phyloP scores from a whole-genome alignment of 2,888 invertebrate species.

The Amphipoea oculea region DNA sequence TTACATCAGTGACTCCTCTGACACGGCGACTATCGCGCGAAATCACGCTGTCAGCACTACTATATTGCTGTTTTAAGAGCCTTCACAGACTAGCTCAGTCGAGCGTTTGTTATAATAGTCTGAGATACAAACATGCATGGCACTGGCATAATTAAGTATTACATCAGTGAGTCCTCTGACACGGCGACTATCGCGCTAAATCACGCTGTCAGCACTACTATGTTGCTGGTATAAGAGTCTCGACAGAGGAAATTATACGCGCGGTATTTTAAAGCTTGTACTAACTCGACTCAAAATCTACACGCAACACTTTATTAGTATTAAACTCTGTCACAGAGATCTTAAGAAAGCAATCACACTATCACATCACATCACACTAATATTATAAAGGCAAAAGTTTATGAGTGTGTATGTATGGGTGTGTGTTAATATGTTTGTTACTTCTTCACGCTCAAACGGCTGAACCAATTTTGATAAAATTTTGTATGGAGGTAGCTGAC shows the following conservation, averaged over 20 bases:
- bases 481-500: too few relatives aligned
- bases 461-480: too few relatives aligned
- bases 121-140: slow-evolving; percentile 12
- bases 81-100: slow-evolving; percentile 14
- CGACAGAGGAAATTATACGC: not conserved
- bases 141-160: slow-evolving; percentile 37
- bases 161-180: slow-evolving; percentile 42
- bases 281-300: not conserved
- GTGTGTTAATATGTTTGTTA: too few relatives aligned
- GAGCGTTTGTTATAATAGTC: slow-evolving; percentile 16
- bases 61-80: slow-evolving; percentile 45
- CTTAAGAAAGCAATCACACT: not conserved
- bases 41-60: slow-evolving; percentile 57
- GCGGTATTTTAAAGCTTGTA: not conserved
- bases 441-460: too few relatives aligned
- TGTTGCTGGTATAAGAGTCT: slow-evolving; percentile 37
- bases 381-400: too few relatives aligned
- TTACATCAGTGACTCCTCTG: slow-evolving; percentile 45
- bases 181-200: slow-evolving; percentile 53
- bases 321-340: not conserved
- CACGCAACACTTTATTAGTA: not conserved
- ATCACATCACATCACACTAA: too few relatives aligned
- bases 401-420: too few relatives aligned
- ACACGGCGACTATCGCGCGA: slow-evolving; percentile 50
- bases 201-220: slow-evolving; percentile 54